Conservation (phyloP, 2,797 vertebrate species). For the Atherinosoma microstoma region DNA sequence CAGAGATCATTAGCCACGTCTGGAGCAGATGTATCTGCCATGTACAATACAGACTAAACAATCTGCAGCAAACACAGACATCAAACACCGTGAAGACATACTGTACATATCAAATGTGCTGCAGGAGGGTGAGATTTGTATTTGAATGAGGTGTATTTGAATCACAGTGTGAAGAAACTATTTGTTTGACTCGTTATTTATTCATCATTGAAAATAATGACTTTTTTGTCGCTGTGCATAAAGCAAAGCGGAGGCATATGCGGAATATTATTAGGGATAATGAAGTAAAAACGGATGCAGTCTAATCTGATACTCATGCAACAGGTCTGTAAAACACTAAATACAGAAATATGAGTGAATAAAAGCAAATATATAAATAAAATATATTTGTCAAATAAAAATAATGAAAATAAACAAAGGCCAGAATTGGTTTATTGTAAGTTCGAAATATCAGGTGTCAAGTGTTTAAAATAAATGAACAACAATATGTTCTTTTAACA, state of each 20-base stretch:
- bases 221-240: not conserved
- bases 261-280: constrained; percentile 34
- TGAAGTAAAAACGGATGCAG: constrained; percentile 26
- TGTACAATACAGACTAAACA: constrained; percentile 39
- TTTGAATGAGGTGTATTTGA: constrained; percentile 13
- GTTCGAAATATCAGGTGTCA: too few relatives aligned
- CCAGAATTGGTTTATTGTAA: too few relatives aligned
- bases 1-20: constrained; percentile 64
- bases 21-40: constrained; percentile 41
- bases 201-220: not conserved
- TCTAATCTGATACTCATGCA: constrained; percentile 54
- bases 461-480: too few relatives aligned
- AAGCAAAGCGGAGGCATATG: constrained; percentile 7
- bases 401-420: too few relatives aligned
- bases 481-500: too few relatives aligned
- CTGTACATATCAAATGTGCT: constrained; percentile 33
- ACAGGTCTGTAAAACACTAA: constrained; percentile 58
- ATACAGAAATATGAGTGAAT: too few relatives aligned
- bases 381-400: too few relatives aligned
- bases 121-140: not conserved
- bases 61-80: constrained; percentile 52
- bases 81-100: constrained; percentile 16
- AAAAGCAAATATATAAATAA: too few relatives aligned
- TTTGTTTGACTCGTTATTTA: not conserved
- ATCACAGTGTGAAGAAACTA: constrained; percentile 8